Evolutionary conservation across 2,113 vertebrate species (phyloP).

Genomic region (Peromyscus maniculatus): DNA sequence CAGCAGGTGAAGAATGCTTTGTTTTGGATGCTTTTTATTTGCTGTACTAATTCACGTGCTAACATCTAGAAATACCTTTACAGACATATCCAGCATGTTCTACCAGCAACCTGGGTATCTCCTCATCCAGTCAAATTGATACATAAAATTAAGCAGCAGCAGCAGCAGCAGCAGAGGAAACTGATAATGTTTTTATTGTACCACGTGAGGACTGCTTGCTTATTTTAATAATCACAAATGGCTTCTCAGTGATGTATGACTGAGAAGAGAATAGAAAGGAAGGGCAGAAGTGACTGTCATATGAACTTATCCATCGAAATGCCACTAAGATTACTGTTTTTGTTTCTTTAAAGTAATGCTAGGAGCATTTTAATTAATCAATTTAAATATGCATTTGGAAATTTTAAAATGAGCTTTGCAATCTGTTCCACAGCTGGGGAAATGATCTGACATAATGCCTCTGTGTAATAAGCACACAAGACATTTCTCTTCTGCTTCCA

Average conservation of each 20-base stretch:
- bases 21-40: background rate
- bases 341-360: constrained; percentile 61
- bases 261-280: background rate
- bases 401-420: constrained; percentile 61
- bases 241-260: background rate
- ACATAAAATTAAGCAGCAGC: background rate
- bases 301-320: constrained; percentile 10
- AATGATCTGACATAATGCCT: constrained; percentile 33
- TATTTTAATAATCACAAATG: background rate
- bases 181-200: constrained; percentile 24
- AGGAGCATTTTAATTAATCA: constrained; percentile 67
- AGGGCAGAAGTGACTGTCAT: background rate
- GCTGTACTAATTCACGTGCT: background rate
- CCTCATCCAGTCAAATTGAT: background rate
- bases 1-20: background rate
- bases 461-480: constrained; percentile 55
- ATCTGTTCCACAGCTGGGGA: constrained; percentile 71
- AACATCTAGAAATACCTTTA: background rate
- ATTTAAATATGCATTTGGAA: constrained; percentile 59
- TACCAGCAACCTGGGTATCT: background rate
- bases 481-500: constrained; percentile 66
- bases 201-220: background rate
- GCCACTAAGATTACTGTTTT: constrained; percentile 57
- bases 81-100: background rate
- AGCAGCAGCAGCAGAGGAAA: background rate